A percentile compares a stretch with the other conserved stretches of the same genome.
Evolutionary conservation across 2,797 vertebrate species (phyloP).

Genomic region (Pangasius macronema): DNA sequence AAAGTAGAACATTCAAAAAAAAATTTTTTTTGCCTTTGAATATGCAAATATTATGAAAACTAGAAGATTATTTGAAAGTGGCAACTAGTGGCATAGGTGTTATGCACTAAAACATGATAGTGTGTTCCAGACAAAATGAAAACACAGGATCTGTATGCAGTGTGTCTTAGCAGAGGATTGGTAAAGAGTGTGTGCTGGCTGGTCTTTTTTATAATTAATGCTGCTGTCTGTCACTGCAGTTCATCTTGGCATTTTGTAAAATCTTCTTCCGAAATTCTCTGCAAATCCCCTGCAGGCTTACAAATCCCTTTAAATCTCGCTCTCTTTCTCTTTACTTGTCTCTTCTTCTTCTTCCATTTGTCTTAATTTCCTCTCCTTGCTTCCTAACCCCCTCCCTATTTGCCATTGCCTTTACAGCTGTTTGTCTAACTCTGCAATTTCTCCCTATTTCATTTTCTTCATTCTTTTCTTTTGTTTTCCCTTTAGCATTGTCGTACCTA

Average conservation of each 20-base stretch:
- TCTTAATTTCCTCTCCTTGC: constrained; percentile 46
- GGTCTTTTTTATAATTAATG: constrained; percentile 72
- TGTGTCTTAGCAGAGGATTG: not conserved
- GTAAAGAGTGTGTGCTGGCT: constrained; percentile 23
- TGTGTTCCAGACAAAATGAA: not conserved
- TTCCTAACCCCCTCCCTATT: constrained; percentile 8
- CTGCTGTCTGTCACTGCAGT: constrained; percentile 72
- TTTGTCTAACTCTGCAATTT: not conserved
- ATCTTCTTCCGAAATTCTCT: constrained; percentile 71
- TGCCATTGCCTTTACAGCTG: constrained; percentile 26
- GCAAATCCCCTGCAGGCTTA: constrained; percentile 69
- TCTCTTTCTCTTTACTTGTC: constrained; percentile 49
- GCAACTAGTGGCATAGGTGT: constrained; percentile 1
- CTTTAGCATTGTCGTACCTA: not conserved
- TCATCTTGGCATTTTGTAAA: constrained; percentile 75
- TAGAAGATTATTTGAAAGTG: not conserved
- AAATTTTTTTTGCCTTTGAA: not conserved
- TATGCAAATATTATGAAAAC: constrained; percentile 14
- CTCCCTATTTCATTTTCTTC: not conserved
- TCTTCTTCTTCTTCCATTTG: constrained; percentile 48
- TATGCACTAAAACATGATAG: not conserved
- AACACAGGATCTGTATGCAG: constrained; percentile 17
- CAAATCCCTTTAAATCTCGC: constrained; percentile 67
- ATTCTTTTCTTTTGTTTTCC: not conserved
- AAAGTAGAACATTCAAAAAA: not conserved